Evolutionary conservation across 2,888 invertebrate species (phyloP), one percentile per base, ranked within the genome.

Genomic region (Bhutanitis thaidina): DNA sequence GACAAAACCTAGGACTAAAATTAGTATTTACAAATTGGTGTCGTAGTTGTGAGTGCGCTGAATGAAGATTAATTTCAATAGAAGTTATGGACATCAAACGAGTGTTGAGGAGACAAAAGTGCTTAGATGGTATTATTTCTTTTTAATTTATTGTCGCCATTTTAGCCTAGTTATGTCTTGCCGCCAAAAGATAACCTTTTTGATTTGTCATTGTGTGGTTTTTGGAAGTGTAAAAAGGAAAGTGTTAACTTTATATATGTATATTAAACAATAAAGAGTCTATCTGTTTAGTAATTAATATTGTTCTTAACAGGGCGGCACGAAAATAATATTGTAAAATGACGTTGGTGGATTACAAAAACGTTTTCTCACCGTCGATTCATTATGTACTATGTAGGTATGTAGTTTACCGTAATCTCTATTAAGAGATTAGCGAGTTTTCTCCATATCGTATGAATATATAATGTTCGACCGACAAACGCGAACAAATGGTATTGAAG

Each of bases 51-150:
- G 37, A 40, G 27, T n/a, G n/a, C 29, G 35, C 12, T 50, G 38
- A 45, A 45, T 45, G 35, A 44, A 50, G 13, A 35, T 41, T 29
- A 27, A 39, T 20, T n/a, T 14, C 7, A 44, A 50, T 50, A 38
- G 49, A 44, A 9, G 27, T 15, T 14, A 56, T 56, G 55, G 44
- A 48, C 55, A 53, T 41, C 14, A 57, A 50, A 46, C 54, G 44
- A 25, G 43, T 57, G 47, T 55, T 63, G 45, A 54, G 52, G 53
- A 44, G 61, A 20, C 65, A 64, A 40, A 32, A 46, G 13, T 49
- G 57, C 30, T 48, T 60, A 30, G 55, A 56, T 27, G 61, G 60
- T 63, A 59, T 16, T 41, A 36, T 13, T 39, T 32, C 27, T 51
- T 27, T 41, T 41, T 8, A 4, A 8, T 27, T 27, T 5, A 4